Percentiles rank a stretch among this genome's conserved stretches.
phyloP scores from a whole-genome alignment of 1,140 invertebrate genomes.

The Orius insidiosus region DNA sequence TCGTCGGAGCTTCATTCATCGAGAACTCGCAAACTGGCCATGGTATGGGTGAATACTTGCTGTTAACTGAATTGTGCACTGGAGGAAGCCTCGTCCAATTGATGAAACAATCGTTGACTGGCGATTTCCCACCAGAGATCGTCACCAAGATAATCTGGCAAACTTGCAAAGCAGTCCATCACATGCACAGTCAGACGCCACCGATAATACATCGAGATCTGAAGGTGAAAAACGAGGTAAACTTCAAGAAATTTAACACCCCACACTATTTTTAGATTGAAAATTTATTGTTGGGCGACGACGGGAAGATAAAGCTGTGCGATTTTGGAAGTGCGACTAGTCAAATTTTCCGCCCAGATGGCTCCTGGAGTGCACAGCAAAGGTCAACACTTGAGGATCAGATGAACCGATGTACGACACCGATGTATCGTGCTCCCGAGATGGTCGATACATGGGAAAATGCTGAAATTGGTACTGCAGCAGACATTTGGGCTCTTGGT shows the following conservation, averaged over 20 bases:
- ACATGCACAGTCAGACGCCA: slow-evolving; percentile 80
- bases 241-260: no score
- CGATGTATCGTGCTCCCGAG: slow-evolving; percentile 85
- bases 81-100: slow-evolving; percentile 67
- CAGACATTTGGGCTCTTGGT: slow-evolving; percentile 94
- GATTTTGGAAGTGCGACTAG: slow-evolving; percentile 96
- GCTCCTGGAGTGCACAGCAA: slow-evolving; percentile 81
- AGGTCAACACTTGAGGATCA: slow-evolving; percentile 87
- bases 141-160: slow-evolving; percentile 86
- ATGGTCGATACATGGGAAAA: slow-evolving; percentile 98
- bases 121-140: slow-evolving; percentile 42
- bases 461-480: slow-evolving; percentile 68
- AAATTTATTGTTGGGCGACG: slow-evolving; percentile 56
- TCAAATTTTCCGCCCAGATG: slow-evolving; percentile 64
- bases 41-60: slow-evolving; percentile 50
- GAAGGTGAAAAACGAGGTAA: slow-evolving; percentile 42
- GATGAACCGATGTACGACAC: slow-evolving; percentile 62
- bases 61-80: slow-evolving; percentile 52
- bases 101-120: slow-evolving; percentile 42
- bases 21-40: slow-evolving; percentile 46
- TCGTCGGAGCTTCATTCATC: slow-evolving; percentile 52
- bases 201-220: slow-evolving; percentile 87
- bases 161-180: slow-evolving; percentile 70
- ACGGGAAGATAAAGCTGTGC: slow-evolving; percentile 85
- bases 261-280: slow-evolving; percentile 34